Conservation (phyloP, 1,140 invertebrate genomes). For the Eriosoma lanigerum region DNA sequence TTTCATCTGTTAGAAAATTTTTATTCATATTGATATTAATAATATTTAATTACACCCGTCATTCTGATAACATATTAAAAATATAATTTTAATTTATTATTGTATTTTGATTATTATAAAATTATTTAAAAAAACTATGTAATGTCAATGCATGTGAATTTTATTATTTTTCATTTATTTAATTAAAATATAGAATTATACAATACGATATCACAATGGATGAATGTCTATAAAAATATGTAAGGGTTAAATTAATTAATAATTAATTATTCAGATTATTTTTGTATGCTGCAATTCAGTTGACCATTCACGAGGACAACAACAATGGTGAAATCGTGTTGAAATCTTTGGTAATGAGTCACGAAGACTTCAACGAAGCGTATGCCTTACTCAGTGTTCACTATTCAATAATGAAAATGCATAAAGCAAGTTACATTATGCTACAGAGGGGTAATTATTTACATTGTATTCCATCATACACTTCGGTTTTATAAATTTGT, state of each 20-base stretch:
- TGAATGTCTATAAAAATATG: background rate
- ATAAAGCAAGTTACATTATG: background rate
- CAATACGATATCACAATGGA: too few species aligned
- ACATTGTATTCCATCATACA: background rate
- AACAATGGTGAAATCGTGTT: slow-evolving; percentile 21
- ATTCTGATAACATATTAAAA: background rate
- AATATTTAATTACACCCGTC: background rate
- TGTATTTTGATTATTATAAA: too few species aligned
- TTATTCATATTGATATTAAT: too few species aligned
- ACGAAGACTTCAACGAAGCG: slow-evolving; percentile 26
- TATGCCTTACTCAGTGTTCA: slow-evolving; percentile 33
- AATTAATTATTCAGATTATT: slow-evolving; percentile 28
- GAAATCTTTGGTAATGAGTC: slow-evolving; percentile 33
- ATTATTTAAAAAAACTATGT: too few species aligned
- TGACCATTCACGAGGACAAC: slow-evolving; percentile 3
- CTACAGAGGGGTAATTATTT: slow-evolving; percentile 29
- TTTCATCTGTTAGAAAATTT: too few species aligned
- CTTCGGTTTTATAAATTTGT: background rate
- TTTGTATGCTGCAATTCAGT: slow-evolving; percentile 32
- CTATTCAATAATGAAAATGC: slow-evolving; percentile 12
- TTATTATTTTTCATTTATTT: background rate
- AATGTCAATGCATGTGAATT: too few species aligned
- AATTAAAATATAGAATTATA: background rate
- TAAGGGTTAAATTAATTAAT: background rate
- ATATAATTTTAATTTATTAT: too few species aligned